Evolutionary conservation across 2,797 vertebrate species (phyloP).

Genomic region (Crocidura indochinensis): DNA sequence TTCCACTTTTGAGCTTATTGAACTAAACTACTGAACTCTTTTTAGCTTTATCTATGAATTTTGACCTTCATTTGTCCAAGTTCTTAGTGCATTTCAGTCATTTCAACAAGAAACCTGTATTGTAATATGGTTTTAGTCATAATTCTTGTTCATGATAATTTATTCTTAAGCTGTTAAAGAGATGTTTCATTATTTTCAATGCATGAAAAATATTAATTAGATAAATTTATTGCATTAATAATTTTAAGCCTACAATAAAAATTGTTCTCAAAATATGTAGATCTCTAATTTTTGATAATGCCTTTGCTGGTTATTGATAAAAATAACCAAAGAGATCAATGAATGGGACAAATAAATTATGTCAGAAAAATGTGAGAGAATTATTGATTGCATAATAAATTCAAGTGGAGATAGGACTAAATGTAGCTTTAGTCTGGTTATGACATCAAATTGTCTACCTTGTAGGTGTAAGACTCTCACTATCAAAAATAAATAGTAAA

Average conservation of each 20-base stretch:
- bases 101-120: constrained; percentile 51
- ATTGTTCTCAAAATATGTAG: constrained; percentile 18
- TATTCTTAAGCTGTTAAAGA: constrained; percentile 62
- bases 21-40: constrained; percentile 68
- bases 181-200: constrained; percentile 48
- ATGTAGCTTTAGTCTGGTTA: too few species aligned
- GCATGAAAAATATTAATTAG: constrained; percentile 65
- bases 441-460: too few species aligned
- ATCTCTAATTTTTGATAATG: constrained; percentile 57
- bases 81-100: constrained; percentile 24
- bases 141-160: constrained; percentile 41
- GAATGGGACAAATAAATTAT: constrained; percentile 11
- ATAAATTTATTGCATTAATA: constrained; percentile 30
- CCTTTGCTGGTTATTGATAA: constrained; percentile 16
- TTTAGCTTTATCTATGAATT: constrained; percentile 67
- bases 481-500: background rate
- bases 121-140: background rate
- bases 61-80: constrained; percentile 73
- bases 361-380: constrained; percentile 12
- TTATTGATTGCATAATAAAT: background rate
- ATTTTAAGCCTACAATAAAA: constrained; percentile 53
- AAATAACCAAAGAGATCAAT: constrained; percentile 7
- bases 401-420: too few species aligned
- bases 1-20: constrained; percentile 65
- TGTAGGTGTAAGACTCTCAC: too few species aligned